Conservation (phyloP, 2,113 vertebrate species). For the Australoheros scitulus region DNA sequence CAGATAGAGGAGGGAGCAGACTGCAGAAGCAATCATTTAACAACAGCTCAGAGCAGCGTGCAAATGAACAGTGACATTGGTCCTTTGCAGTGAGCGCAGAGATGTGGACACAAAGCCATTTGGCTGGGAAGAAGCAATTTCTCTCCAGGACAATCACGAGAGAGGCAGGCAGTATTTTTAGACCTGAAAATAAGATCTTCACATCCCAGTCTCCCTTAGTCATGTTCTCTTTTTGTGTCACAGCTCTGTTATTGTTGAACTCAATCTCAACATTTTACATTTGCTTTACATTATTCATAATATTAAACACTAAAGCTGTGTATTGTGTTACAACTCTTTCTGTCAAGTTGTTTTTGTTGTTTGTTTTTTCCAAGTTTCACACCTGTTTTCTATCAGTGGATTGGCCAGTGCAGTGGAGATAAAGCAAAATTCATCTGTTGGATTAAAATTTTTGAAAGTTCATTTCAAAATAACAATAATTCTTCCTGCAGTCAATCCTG, state of each 20-base stretch:
- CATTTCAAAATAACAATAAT: not conserved
- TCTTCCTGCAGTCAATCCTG: not conserved
- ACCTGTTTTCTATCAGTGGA: not conserved
- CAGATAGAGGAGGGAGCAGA: not conserved
- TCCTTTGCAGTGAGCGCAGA: slow-evolving; percentile 26
- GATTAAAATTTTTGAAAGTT: not conserved
- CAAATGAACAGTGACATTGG: slow-evolving; percentile 33
- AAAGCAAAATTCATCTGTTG: not conserved
- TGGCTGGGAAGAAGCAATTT: slow-evolving; percentile 42
- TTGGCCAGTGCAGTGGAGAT: not conserved
- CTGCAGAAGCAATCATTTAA: slow-evolving; percentile 1
- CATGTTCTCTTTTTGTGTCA: slow-evolving; percentile 30
- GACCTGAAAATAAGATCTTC: slow-evolving; percentile 37
- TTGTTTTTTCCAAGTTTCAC: not conserved
- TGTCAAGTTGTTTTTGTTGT: not conserved
- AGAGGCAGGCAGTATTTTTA: slow-evolving; percentile 67
- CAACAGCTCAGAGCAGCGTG: slow-evolving; percentile 5
- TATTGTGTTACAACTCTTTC: not conserved
- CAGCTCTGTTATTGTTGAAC: not conserved
- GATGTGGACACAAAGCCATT: slow-evolving; percentile 32
- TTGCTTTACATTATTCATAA: not conserved
- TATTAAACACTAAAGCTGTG: not conserved
- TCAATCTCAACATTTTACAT: not conserved
- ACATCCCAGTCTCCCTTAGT: slow-evolving; percentile 34
- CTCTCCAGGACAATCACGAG: slow-evolving; percentile 48